Percentiles rank a stretch among this genome's conserved stretches.
Conservation (phyloP, 2,113 vertebrate genomes). For the Apodemus speciosus region DNA sequence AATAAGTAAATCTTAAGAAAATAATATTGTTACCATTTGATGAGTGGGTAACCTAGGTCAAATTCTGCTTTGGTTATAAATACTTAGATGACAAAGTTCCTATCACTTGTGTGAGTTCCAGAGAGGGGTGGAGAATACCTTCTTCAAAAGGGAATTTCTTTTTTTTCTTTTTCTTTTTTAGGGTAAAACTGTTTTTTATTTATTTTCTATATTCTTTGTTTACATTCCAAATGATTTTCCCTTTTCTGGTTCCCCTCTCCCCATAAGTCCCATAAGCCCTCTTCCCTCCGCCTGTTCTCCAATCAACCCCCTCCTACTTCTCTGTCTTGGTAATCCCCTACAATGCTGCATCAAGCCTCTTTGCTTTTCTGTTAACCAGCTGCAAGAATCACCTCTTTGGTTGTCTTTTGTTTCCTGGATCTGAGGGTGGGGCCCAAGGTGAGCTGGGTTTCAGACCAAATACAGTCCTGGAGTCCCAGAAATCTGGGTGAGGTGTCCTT, state of each 20-base stretch:
- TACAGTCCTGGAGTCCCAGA: neutral
- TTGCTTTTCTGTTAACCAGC: fast-evolving
- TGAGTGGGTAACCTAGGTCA: neutral
- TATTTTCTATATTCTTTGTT: no score
- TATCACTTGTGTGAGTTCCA: fast-evolving
- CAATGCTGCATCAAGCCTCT: no score
- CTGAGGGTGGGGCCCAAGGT: neutral
- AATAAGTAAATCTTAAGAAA: neutral
- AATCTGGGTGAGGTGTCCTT: neutral
- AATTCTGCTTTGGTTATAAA: neutral
- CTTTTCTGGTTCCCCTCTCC: no score
- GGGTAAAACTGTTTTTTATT: no score
- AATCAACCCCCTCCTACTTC: no score
- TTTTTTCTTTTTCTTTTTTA: no score
- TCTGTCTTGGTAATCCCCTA: no score
- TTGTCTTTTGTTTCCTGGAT: neutral
- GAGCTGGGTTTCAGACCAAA: neutral
- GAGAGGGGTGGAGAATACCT: neutral
- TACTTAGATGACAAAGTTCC: neutral
- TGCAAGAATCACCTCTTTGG: neutral
- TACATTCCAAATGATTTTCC: no score
- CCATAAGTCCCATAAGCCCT: no score
- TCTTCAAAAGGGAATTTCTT: neutral
- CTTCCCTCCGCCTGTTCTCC: no score
- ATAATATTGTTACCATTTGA: neutral